Evolutionary conservation across 2,113 vertebrate species (phyloP).

Genomic region (Lepus americanus): DNA sequence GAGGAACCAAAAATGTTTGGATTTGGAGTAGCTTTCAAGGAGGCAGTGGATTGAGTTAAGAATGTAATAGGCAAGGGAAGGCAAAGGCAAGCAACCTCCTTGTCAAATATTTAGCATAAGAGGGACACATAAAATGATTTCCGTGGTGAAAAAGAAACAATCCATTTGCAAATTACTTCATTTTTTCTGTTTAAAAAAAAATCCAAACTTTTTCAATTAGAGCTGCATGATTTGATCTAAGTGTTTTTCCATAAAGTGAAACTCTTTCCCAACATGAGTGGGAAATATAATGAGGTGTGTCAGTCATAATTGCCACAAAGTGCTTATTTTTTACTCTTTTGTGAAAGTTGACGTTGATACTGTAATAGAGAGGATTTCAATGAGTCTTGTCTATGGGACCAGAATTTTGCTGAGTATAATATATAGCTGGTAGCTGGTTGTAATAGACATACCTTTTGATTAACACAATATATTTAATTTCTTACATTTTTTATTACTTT

Average conservation of each 20-base stretch:
- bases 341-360: slow-evolving; percentile 43
- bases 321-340: background rate
- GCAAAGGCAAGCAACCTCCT: background rate
- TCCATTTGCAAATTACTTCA: background rate
- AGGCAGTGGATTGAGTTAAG: background rate
- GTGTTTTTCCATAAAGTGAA: slow-evolving; percentile 13
- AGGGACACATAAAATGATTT: background rate
- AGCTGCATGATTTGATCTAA: background rate
- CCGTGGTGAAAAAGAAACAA: background rate
- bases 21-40: background rate
- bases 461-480: background rate
- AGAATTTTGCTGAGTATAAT: slow-evolving; percentile 12
- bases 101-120: background rate
- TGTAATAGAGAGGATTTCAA: background rate
- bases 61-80: background rate
- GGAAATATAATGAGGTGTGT: background rate
- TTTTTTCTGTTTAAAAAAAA: background rate
- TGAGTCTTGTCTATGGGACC: background rate
- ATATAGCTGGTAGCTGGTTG: background rate
- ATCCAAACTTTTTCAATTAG: background rate
- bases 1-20: background rate
- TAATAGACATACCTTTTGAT: background rate
- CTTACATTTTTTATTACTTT: background rate
- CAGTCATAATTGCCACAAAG: background rate
- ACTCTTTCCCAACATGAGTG: background rate